Evolutionary conservation across 1,140 invertebrate species (phyloP), one percentile per base, ranked within the genome.

Genomic region (Stenopsyche tienmushanensis): DNA sequence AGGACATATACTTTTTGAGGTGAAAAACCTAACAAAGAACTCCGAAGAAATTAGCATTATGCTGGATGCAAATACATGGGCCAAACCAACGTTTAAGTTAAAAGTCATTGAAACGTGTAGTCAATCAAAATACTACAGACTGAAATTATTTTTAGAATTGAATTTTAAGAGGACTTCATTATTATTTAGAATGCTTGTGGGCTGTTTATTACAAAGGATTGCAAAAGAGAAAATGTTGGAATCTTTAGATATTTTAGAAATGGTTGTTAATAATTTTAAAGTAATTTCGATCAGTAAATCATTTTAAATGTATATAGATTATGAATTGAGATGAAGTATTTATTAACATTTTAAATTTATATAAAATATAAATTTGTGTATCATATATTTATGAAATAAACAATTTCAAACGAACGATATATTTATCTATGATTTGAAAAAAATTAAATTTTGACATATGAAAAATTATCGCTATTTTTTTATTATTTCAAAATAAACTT

Each of bases 31-130:
- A 8, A 29, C 25, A 29, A 26, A 13, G 3, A 23, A 26, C 25
- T 23, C 25, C n/a, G 5, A 17, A 21, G 29, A 54, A 54, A 5
- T 15, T 2, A 34, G 10, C 23, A 54, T 54, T 5, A 34, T 5
- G n/a, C 24, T 54, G 2, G 26, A 54, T 5, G 24, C 52, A 3
- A 18, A 29, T n/a, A 29, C 52, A 1, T n/a, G 25, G 8, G 15
- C 34, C 10, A 54, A 54, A 39, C 52, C 52, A 54, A 29, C 26
- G 2, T 54, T 54, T 29, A 23, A 54, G 20, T 39, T 54, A 17
- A 39, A 54, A 54, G 29, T 54, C 24, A 54, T 15, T 3, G 24
- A 39, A 26, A 54, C 52, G 25, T 54, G 52, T 54, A 2, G 23
- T 9, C 17, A 54, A n/a, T 54, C 34, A 18, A 34, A 54, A 29